Percentiles rank a stretch among this genome's conserved stretches.
Conservation (phyloP, 2,888 invertebrate genomes). For the Orthosia cruda region DNA sequence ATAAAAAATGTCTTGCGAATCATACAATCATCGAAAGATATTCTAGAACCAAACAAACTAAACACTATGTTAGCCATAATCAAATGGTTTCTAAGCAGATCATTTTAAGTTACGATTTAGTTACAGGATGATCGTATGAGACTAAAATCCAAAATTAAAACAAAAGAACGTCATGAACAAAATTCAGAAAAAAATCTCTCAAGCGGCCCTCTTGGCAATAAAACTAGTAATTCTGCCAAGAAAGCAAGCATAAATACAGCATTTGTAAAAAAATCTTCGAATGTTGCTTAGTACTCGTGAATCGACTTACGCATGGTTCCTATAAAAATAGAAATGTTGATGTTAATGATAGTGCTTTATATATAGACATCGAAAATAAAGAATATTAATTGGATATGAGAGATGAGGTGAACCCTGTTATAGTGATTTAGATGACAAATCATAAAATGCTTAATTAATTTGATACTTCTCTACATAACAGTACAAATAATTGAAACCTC, state of each 20-base stretch:
- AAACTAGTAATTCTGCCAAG: conserved; percentile 78
- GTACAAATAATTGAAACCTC: not conserved
- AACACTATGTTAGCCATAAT: not conserved
- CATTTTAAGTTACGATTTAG: conserved; percentile 8
- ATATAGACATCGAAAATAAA: conserved; percentile 42
- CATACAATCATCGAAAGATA: conserved; percentile 73
- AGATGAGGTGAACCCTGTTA: conserved; percentile 30
- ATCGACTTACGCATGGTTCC: conserved; percentile 92
- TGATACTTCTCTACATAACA: not conserved
- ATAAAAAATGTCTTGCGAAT: conserved; percentile 69
- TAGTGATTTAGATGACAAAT: conserved; percentile 10
- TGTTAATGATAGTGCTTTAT: conserved; percentile 74
- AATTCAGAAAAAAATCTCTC: conserved; percentile 72
- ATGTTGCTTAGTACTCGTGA: conserved; percentile 85
- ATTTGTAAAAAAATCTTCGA: conserved; percentile 74
- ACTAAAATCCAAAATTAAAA: conserved; percentile 55
- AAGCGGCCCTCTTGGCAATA: conserved; percentile 81
- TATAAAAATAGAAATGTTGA: conserved; percentile 89
- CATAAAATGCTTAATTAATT: conserved; percentile 6
- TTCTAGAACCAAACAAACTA: conserved; percentile 27
- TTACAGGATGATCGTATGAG: conserved; percentile 75
- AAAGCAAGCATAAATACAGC: conserved; percentile 88
- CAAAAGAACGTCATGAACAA: conserved; percentile 68
- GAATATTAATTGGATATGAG: conserved; percentile 29
- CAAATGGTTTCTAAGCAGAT: not conserved